Conservation (phyloP, 2,888 invertebrate species). For the Aphidius colemani region DNA sequence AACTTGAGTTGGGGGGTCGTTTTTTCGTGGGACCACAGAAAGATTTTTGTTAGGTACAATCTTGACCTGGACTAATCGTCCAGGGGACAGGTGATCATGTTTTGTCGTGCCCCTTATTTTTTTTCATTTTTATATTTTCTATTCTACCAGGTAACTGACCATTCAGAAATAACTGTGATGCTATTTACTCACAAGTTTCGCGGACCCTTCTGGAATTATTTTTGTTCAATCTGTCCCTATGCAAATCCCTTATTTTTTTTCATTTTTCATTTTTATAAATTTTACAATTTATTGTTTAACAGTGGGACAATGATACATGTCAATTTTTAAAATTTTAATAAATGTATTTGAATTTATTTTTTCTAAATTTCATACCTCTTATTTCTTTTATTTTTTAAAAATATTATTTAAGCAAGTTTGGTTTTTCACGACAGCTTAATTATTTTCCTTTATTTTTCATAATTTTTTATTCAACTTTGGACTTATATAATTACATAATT, state of each 20-base stretch:
- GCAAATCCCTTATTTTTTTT: conserved; percentile 24
- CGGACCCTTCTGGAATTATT: conserved; percentile 11
- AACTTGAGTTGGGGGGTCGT: conserved; percentile 37
- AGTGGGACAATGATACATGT: too few species aligned
- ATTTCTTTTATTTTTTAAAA: background rate
- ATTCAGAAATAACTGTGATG: conserved; percentile 24
- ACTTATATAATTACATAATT: background rate
- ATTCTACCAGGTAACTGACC: conserved; percentile 46
- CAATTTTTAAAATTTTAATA: conserved; percentile 5
- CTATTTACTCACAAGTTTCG: conserved; percentile 17
- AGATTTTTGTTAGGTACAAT: conserved; percentile 32
- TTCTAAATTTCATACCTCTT: background rate
- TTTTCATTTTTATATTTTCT: conserved; percentile 23
- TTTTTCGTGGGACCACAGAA: conserved; percentile 33
- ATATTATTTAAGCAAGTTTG: too few species aligned
- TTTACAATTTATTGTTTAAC: conserved; percentile 33
- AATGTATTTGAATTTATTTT: background rate
- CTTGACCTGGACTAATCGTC: conserved; percentile 55
- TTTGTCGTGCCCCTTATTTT: conserved; percentile 24
- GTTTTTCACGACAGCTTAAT: too few species aligned
- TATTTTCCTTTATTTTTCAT: background rate
- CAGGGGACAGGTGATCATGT: conserved; percentile 52
- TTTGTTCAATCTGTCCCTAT: conserved; percentile 22
- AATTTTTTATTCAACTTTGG: background rate
- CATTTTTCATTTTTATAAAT: conserved; percentile 29